Evolutionary conservation across 1,140 invertebrate species (phyloP).

Genomic region (Nebria ingens): DNA sequence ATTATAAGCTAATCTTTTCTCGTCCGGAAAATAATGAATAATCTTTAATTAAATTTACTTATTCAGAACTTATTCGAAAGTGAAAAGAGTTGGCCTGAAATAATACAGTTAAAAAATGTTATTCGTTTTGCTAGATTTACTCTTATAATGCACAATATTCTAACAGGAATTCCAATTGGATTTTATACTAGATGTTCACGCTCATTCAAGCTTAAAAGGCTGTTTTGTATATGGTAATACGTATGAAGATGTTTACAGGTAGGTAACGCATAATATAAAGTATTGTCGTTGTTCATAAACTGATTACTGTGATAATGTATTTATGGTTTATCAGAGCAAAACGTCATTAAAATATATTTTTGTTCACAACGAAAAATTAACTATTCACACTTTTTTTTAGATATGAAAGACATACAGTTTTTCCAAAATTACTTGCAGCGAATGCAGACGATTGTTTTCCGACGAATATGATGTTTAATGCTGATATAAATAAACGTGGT

Average conservation of each 20-base stretch:
- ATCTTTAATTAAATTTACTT: too few relatives aligned
- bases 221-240: slow-evolving; percentile 94
- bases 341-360: slow-evolving; percentile 8
- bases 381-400: slow-evolving; percentile 47
- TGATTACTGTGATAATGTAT: slow-evolving; percentile 3
- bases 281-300: background rate
- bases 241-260: slow-evolving; percentile 88
- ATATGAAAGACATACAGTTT: slow-evolving; percentile 75
- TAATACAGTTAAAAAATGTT: too few relatives aligned
- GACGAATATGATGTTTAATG: slow-evolving; percentile 80
- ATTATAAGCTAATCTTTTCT: too few relatives aligned
- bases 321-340: background rate
- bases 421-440: slow-evolving; percentile 79
- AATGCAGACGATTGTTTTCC: slow-evolving; percentile 75
- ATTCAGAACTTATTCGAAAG: too few relatives aligned
- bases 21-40: too few relatives aligned
- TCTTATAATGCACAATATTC: background rate
- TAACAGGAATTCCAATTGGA: slow-evolving; percentile 72
- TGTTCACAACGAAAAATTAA: too few relatives aligned
- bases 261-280: slow-evolving; percentile 19
- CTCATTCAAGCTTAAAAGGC: slow-evolving; percentile 83
- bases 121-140: too few relatives aligned
- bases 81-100: too few relatives aligned
- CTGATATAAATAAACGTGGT: slow-evolving; percentile 74
- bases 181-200: slow-evolving; percentile 90